These are phyloP conservation scores for Serripes groenlandicus DNA, from an alignment of 2,888 invertebrate genomes.

Conservation along the genomic window DNA sequence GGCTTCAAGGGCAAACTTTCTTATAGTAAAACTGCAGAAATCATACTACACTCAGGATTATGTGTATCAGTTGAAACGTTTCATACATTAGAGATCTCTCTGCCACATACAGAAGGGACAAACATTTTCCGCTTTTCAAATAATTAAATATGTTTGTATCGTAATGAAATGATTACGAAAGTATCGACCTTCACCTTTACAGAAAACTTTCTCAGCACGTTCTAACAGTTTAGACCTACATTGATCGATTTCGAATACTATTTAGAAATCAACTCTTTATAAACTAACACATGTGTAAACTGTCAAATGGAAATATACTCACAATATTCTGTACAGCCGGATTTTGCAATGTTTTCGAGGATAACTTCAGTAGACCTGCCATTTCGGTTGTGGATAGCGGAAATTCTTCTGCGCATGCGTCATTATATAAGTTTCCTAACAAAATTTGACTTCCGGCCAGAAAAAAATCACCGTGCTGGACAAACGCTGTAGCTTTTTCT, in stretches of 20 bases:
- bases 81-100: background rate
- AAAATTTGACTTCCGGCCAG: slow-evolving; percentile 9
- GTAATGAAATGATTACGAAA: slow-evolving; percentile 42
- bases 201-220: background rate
- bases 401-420: slow-evolving; percentile 2
- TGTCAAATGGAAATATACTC: no score
- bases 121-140: background rate
- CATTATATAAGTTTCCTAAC: background rate
- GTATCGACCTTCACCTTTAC: slow-evolving; percentile 51
- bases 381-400: slow-evolving; percentile 48
- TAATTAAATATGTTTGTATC: background rate
- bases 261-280: background rate
- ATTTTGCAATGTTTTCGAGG: slow-evolving; percentile 70
- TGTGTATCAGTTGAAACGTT: background rate
- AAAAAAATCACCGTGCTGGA: no score
- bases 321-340: slow-evolving; percentile 70
- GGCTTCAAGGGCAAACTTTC: background rate
- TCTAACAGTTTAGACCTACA: background rate
- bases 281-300: no score
- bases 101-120: background rate
- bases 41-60: background rate
- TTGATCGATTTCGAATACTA: background rate
- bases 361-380: slow-evolving; percentile 76
- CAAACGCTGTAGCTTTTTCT: no score
- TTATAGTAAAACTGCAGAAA: background rate